These are phyloP conservation scores for Hepsetus odoe DNA, from an alignment of 2,113 vertebrate species.

Conservation along the genomic window DNA sequence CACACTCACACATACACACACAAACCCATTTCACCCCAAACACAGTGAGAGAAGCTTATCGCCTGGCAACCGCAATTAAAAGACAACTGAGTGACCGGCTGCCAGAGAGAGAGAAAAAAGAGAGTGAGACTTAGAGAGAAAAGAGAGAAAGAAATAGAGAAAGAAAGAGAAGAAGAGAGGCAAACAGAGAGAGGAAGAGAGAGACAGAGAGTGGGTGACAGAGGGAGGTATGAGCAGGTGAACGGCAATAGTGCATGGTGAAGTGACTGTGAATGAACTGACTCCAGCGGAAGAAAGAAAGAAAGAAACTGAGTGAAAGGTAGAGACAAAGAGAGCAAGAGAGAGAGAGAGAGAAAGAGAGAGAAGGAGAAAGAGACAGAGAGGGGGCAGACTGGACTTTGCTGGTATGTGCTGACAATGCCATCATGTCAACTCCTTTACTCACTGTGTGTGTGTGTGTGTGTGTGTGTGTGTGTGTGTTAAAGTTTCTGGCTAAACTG, in stretches of 20 bases:
- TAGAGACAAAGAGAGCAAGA: conserved; percentile 38
- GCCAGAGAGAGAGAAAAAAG: neutral
- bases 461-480: too few species aligned
- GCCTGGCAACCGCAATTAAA: conserved; percentile 87
- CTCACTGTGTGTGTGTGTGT: conserved; percentile 39
- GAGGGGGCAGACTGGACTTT: conserved; percentile 32
- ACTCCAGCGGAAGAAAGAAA: conserved; percentile 21
- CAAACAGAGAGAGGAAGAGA: conserved; percentile 14
- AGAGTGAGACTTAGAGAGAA: conserved; percentile 20
- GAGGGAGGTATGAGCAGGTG: neutral
- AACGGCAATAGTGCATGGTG: neutral
- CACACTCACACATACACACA: too few species aligned
- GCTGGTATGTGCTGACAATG: conserved; percentile 61
- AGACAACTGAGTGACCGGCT: conserved; percentile 79
- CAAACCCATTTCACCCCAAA: neutral
- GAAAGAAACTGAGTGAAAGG: neutral
- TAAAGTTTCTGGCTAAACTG: too few species aligned
- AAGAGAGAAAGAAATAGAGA: neutral
- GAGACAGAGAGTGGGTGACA: neutral
- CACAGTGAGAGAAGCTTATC: conserved; percentile 76
- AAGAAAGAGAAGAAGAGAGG: neutral
- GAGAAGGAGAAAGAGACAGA: conserved; percentile 22
- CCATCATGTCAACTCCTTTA: conserved; percentile 36
- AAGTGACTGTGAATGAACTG: too few species aligned
- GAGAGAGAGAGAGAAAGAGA: neutral